Conservation (phyloP, 2,113 vertebrate genomes). For the Triplophysa rosa region DNA sequence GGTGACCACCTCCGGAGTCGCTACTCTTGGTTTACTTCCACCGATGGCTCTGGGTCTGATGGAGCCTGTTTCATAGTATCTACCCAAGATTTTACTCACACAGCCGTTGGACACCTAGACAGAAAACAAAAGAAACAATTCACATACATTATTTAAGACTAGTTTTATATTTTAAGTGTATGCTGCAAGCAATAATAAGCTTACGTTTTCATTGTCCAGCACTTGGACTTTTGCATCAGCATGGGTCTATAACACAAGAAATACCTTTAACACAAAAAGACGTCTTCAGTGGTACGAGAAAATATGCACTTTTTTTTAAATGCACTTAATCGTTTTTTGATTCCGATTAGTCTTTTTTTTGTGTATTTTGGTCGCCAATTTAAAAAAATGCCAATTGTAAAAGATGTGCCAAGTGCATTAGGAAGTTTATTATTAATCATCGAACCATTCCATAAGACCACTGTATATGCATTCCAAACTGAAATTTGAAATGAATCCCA, state of each 20-base stretch:
- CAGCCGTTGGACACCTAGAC: conserved; percentile 98
- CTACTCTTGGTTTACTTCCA: conserved; percentile 97
- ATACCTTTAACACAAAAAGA: conserved; percentile 72
- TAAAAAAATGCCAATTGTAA: conserved; percentile 15
- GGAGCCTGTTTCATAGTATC: conserved; percentile 99
- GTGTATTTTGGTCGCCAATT: conserved; percentile 8
- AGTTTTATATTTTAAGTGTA: conserved; percentile 88
- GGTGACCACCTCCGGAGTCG: conserved; percentile 96
- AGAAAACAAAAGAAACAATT: conserved; percentile 83
- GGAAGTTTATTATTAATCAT: neutral
- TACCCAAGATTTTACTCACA: conserved; percentile 99
- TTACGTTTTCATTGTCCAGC: conserved; percentile 97
- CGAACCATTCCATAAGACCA: conserved; percentile 21
- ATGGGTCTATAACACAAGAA: conserved; percentile 97
- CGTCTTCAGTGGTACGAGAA: conserved; percentile 93
- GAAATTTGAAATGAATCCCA: conserved; percentile 27
- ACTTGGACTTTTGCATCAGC: conserved; percentile 95
- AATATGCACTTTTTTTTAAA: conserved; percentile 71
- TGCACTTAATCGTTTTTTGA: neutral
- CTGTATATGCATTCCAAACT: conserved; percentile 23
- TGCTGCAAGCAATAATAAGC: conserved; percentile 93
- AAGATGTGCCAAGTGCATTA: neutral
- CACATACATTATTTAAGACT: conserved; percentile 91
- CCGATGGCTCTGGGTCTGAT: conserved; percentile 98
- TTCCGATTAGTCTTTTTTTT: neutral